Conservation (phyloP, 2,113 vertebrate species). For the Notiomystis cincta region DNA sequence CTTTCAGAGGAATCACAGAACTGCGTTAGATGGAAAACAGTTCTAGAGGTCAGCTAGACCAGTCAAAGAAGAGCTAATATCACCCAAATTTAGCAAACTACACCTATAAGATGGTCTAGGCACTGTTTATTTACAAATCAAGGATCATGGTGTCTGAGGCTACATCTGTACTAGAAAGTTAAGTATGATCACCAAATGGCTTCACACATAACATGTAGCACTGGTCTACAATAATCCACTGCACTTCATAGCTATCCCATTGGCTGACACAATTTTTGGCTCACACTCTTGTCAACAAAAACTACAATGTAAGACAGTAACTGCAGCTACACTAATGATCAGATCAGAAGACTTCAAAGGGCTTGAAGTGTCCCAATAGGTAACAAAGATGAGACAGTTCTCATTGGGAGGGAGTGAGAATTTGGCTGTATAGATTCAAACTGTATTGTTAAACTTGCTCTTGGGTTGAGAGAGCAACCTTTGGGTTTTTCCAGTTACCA, state of each 20-base stretch:
- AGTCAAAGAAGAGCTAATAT: not conserved
- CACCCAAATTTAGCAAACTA: not conserved
- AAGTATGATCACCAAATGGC: not conserved
- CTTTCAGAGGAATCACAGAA: not conserved
- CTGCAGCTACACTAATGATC: not conserved
- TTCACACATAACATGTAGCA: rapidly evolving
- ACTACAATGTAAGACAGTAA: not conserved
- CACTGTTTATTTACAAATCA: not conserved
- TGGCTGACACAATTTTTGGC: not conserved
- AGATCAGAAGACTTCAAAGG: not conserved
- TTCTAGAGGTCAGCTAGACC: not conserved
- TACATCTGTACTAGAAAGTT: not conserved
- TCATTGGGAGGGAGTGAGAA: not conserved
- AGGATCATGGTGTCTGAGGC: not conserved
- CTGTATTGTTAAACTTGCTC: not conserved
- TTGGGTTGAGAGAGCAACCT: not conserved
- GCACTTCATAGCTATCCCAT: not conserved
- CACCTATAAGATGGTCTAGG: not conserved
- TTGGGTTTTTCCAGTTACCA: not conserved
- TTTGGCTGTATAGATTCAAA: not conserved
- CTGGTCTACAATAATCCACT: not conserved
- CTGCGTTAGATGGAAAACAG: not conserved
- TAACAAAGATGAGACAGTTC: not conserved
- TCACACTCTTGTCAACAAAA: not conserved
- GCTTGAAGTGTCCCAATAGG: not conserved